Base-by-base conservation (phyloP, 2,797 vertebrate genomes). In the Craterocephalus amniculus region DNA sequence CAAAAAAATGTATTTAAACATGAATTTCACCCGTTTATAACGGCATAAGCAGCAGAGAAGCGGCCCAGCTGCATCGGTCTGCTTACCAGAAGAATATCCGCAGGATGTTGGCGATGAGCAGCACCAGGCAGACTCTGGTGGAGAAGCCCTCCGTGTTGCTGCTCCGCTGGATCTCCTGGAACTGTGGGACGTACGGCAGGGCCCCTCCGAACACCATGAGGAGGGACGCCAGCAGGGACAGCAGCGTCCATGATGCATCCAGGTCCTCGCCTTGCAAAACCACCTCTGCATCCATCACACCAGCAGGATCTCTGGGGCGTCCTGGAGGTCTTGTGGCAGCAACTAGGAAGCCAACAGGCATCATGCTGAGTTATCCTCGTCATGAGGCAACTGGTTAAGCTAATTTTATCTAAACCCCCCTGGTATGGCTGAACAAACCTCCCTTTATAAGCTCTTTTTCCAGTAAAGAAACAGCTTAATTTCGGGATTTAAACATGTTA, bases 31-130 rank as follows among this genome's bases (percentile, higher is more conserved):
- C n/a, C n/a, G n/a, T n/a, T n/a, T n/a, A n/a, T n/a, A n/a, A n/a
- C n/a, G n/a, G n/a, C n/a, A n/a, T n/a, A n/a, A n/a, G 1, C 31
- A 32, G 31, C 40, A 26, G 13, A 45, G 10, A 27, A 4, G 4
- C 11, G 56, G 4, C 29, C 20, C 4, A 18, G 40, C 45, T 31
- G 0, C 2, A 6, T 20, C 31, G 2, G 94, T 70, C 94, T 20
- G 31, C 2, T 95, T 74, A 95, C 95, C 95, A 96, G 84, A 96
- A 96, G 83, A 95, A 95, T 63, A 96, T 93, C 32, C 95, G 92
- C 51, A 96, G 77, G 69, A 96, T 95, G 86, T 95, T 96, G 74
- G 95, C 95, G 1, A 95, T 36, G 62, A 96, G 94, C 84, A 96
- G 87, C 67, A 95, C 91, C 73, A 96, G 79, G 68, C 95, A 96